Evolutionary conservation across 2,113 vertebrate species (phyloP).

Genomic region (Plecotus auritus): DNA sequence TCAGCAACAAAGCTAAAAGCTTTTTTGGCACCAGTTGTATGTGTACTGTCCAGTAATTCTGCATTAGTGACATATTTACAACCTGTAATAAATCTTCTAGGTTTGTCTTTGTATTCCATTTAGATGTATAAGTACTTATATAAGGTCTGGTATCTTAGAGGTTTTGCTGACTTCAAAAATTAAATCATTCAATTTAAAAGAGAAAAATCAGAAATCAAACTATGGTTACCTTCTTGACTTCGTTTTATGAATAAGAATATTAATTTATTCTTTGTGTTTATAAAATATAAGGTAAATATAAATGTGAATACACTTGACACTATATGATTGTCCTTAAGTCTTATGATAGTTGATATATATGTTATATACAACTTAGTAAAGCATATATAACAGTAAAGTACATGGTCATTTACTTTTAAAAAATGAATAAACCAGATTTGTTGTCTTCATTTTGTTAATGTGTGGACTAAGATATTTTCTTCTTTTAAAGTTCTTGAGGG

Average conservation of each 20-base stretch:
- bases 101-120: slow-evolving; percentile 87
- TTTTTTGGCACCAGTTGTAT: slow-evolving; percentile 87
- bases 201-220: slow-evolving; percentile 78
- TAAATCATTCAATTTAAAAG: slow-evolving; percentile 77
- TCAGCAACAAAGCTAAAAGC: slow-evolving; percentile 90
- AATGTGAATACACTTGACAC: slow-evolving; percentile 46
- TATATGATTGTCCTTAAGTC: slow-evolving; percentile 14
- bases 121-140: slow-evolving; percentile 79
- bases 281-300: slow-evolving; percentile 49
- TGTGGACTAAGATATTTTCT: slow-evolving; percentile 51
- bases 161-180: slow-evolving; percentile 85
- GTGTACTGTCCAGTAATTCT: slow-evolving; percentile 88
- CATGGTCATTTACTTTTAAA: slow-evolving; percentile 39
- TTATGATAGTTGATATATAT: slow-evolving; percentile 23
- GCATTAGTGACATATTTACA: slow-evolving; percentile 88
- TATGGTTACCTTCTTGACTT: slow-evolving; percentile 72
- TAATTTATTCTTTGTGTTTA: slow-evolving; percentile 63
- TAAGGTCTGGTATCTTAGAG: slow-evolving; percentile 76
- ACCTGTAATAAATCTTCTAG: slow-evolving; percentile 83
- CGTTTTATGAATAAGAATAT: slow-evolving; percentile 75
- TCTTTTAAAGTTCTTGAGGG: slow-evolving; percentile 29
- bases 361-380: slow-evolving; percentile 45
- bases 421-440: slow-evolving; percentile 14
- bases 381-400: background rate
- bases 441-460: slow-evolving; percentile 35